Conservation (phyloP, 64 coral and sea anemone species). For the Porites lutea region DNA sequence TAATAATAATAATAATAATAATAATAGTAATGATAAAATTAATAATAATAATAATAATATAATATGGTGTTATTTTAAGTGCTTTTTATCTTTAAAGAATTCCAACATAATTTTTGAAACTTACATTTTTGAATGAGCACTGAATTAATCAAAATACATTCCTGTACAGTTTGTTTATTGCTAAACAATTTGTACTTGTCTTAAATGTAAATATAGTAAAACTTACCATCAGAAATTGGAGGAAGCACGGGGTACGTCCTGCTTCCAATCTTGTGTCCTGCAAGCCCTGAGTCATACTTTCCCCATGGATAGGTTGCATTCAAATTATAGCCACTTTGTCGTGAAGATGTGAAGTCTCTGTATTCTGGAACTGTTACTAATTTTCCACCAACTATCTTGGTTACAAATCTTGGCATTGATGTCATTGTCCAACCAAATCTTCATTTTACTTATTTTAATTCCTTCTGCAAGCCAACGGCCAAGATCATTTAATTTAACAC, state of each 20-base stretch:
- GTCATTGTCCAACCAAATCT: conserved; percentile 38
- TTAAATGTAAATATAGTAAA: too few relatives aligned
- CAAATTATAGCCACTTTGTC: conserved; percentile 1
- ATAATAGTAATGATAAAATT: neutral
- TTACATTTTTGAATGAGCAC: too few relatives aligned
- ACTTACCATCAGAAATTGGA: conserved; percentile 69
- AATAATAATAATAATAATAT: neutral
- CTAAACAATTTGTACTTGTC: too few relatives aligned
- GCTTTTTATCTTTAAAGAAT: too few relatives aligned
- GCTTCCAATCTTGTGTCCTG: conserved; percentile 13
- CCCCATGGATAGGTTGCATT: conserved; percentile 2
- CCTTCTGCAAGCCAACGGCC: too few relatives aligned
- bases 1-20: neutral
- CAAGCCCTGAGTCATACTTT: neutral
- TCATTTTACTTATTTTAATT: neutral
- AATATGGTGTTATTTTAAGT: too few relatives aligned
- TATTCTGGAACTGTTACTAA: conserved; percentile 58
- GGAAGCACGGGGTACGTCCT: conserved; percentile 71
- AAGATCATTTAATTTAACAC: neutral
- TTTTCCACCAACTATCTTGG: conserved; percentile 83
- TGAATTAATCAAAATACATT: too few relatives aligned
- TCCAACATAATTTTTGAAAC: too few relatives aligned
- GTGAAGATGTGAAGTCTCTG: neutral
- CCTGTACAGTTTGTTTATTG: too few relatives aligned
- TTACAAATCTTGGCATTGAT: conserved; percentile 61